Base-by-base conservation (phyloP, 1,140 invertebrate genomes). In the Subanguina moxae region DNA sequence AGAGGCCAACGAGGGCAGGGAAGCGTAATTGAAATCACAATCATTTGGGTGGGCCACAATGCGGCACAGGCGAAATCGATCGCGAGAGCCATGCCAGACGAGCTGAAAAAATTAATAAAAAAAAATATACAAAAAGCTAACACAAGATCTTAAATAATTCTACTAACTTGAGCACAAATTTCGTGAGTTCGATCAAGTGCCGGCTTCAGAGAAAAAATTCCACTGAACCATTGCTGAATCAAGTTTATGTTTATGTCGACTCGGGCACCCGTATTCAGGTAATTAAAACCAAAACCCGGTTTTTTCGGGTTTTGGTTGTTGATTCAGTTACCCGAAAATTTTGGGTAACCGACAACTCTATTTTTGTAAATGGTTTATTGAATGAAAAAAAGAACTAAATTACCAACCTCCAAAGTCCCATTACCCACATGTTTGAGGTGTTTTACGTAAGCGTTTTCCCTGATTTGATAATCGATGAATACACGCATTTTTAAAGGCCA, bases 361-460 rank as follows among this genome's bases (percentile, higher is more conserved):
- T n/a, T n/a, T n/a, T n/a, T n/a, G n/a, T n/a, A n/a, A n/a, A n/a
- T n/a, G n/a, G n/a, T n/a, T n/a, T n/a, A n/a, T n/a, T n/a, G n/a
- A n/a, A n/a, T n/a, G n/a, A n/a, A 38, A 38, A 38, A 5, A 38
- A 38, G 32, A 38, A 38, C 3, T 38, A 38, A 38, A 38, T 38
- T 11, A 11, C 32, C 32, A 38, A 38, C 32, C 32, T 61, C 58
- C 38, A 70, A 27, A 7, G 69, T 72, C 3, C 69, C 69, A 32
- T 71, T 71, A 1, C 69, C 69, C 27, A 71, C 28, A 21, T 71
- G 69, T 17, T 38, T 59, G 5, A 61, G 46, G 45, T 71, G 62
- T 28, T 71, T 71, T 25, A 71, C 57, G n/a, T 71, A 71, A 17
- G 67, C 58, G 57, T 71, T 71, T n/a, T 71, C 69, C n/a, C 69